Evolutionary conservation across 2,888 invertebrate genomes (phyloP), one percentile per base, ranked within the genome.

Genomic region (Papilio demoleus): DNA sequence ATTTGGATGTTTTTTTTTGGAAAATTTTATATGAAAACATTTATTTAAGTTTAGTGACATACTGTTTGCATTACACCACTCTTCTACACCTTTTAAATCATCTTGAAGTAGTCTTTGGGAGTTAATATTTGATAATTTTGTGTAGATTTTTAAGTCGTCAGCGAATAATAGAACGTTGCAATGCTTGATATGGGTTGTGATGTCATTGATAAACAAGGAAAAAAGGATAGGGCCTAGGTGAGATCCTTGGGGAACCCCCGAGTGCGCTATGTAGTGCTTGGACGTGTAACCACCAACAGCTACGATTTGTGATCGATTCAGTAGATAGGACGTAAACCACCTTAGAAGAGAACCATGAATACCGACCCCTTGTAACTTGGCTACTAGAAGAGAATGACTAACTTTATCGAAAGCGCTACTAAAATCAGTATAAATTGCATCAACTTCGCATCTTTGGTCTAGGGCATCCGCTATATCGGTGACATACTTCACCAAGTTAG

Each of bases 21-120:
- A 45, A 45, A 45, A 45, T 19, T 31, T 56, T 4, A 56, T 56
- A 56, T 56, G n/a, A 34, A 56, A 56, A n/a, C 56, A 56, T 56
- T 56, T 56, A 31, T 31, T 56, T 17, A 34, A 0, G 17, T 56
- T 56, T 31, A 31, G 17, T 4, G 31, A 17, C 31, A 56, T 56
- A n/a, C 9, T 34, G 34, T 56, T 56, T 27, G n/a, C 31, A 27
- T 17, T 56, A 34, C 31, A 58, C 56, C 56, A 58, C 17, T 31
- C 9, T 58, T 31, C 9, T 17, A 58, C 34, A 11, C 17, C 11
- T 9, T 58, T 27, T 58, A 34, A 58, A 8, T 31, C 56, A 4
- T n/a, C 2, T 34, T 58, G 56, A 14, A 58, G 34, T 58, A 58
- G 53, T 12, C 27, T 45, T 8, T 19, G 19, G 3, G 6, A 6